These are phyloP conservation scores for Penaeus monodon DNA, from an alignment of 2,888 invertebrate genomes.

Conservation along the genomic window DNA sequence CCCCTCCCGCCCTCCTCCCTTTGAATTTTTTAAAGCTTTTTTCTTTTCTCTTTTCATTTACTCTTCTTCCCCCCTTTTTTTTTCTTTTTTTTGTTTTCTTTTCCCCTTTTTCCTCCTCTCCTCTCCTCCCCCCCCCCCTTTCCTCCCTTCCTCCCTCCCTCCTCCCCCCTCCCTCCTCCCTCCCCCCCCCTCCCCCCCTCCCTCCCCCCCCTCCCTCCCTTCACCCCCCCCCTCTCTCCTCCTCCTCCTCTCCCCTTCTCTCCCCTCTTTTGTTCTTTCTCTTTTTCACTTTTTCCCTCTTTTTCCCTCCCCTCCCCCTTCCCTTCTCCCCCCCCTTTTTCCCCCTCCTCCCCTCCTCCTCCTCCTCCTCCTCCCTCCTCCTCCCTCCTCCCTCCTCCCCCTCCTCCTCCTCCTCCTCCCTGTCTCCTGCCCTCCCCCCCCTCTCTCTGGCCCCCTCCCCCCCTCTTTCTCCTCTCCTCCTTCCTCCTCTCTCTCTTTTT, in stretches of 20 bases:
- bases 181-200: background rate
- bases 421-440: no score
- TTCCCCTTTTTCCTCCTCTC: background rate
- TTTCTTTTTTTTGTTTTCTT: background rate
- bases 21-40: no score
- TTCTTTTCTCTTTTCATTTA: no score
- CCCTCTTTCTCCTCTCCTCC: no score
- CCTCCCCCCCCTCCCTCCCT: background rate
- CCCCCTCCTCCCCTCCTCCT: background rate
- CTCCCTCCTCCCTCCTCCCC: background rate
- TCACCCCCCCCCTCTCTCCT: background rate
- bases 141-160: background rate
- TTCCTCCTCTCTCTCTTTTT: no score
- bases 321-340: background rate
- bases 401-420: no score
- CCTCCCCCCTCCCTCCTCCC: background rate
- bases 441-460: no score
- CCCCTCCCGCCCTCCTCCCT: no score
- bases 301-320: background rate
- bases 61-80: background rate
- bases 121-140: background rate
- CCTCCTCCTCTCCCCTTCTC: background rate
- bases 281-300: background rate
- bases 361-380: background rate
- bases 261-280: background rate